Conservation (phyloP, 2,113 vertebrate species). For the Cinclus mexicanus region DNA sequence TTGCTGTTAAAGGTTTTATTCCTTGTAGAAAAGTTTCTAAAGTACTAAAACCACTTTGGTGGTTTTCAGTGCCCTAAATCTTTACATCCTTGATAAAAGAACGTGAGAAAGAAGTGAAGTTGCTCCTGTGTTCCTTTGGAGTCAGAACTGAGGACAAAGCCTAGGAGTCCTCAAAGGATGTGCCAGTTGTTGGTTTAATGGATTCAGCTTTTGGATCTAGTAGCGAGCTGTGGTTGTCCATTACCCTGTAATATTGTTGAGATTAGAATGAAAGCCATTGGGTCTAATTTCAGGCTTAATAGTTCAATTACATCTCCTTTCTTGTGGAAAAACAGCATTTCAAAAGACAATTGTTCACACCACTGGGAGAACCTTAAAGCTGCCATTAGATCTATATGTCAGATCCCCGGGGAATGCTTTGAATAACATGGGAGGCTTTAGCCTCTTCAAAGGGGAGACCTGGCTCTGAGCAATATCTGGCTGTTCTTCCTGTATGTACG, state of each 20-base stretch:
- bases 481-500: not conserved
- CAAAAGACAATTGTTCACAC: not conserved
- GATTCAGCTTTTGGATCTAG: not conserved
- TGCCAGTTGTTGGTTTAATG: not conserved
- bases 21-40: not conserved
- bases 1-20: not conserved
- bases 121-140: not conserved
- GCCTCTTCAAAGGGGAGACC: not conserved
- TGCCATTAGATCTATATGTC: not conserved
- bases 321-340: not conserved
- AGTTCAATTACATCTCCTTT: not conserved
- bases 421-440: not conserved
- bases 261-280: not conserved
- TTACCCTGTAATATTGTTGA: not conserved
- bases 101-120: not conserved
- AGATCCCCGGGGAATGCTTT: not conserved
- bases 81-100: not conserved
- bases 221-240: not conserved
- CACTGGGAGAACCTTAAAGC: not conserved
- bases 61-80: not conserved
- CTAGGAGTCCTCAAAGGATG: not conserved
- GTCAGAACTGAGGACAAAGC: not conserved
- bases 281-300: not conserved
- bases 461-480: not conserved
- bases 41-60: not conserved